Evolutionary conservation across 2,113 vertebrate genomes (phyloP).

Genomic region (Psammodynastes pulverulentus): DNA sequence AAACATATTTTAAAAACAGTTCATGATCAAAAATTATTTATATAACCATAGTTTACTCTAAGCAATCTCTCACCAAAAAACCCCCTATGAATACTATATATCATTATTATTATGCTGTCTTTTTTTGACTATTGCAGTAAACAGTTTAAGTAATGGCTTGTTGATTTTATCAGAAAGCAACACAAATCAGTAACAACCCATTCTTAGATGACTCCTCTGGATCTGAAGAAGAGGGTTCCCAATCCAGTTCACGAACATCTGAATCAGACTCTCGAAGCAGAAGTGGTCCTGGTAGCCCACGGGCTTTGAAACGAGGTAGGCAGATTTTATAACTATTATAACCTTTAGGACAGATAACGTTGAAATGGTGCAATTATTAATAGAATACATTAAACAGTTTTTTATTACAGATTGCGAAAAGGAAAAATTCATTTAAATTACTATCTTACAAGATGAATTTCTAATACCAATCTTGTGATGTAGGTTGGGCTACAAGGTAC

Average conservation of each 20-base stretch:
- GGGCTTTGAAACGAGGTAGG: conserved; percentile 89
- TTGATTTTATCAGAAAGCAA: conserved; percentile 83
- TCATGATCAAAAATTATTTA: not conserved
- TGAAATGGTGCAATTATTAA: not conserved
- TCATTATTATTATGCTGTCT: not conserved
- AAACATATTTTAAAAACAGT: not conserved
- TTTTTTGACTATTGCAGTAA: not conserved
- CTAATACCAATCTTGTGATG: not conserved
- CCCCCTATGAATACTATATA: not conserved
- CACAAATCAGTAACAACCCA: conserved; percentile 86
- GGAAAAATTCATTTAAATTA: not conserved
- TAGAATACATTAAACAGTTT: not conserved
- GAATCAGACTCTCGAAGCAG: conserved; percentile 79
- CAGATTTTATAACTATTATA: not conserved
- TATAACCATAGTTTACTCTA: not conserved
- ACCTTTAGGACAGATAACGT: not conserved
- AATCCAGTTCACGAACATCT: conserved; percentile 79
- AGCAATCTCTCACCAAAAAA: not conserved
- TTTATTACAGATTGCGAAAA: conserved; percentile 4
- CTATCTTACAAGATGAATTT: conserved; percentile 1
- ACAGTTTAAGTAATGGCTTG: conserved; percentile 29
- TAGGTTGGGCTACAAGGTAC: not conserved
- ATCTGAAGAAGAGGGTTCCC: conserved; percentile 86
- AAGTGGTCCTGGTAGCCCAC: conserved; percentile 81
- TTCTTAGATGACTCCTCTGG: conserved; percentile 87